Evolutionary conservation across 2,797 vertebrate species (phyloP).

Genomic region (Acanthopagrus latus): DNA sequence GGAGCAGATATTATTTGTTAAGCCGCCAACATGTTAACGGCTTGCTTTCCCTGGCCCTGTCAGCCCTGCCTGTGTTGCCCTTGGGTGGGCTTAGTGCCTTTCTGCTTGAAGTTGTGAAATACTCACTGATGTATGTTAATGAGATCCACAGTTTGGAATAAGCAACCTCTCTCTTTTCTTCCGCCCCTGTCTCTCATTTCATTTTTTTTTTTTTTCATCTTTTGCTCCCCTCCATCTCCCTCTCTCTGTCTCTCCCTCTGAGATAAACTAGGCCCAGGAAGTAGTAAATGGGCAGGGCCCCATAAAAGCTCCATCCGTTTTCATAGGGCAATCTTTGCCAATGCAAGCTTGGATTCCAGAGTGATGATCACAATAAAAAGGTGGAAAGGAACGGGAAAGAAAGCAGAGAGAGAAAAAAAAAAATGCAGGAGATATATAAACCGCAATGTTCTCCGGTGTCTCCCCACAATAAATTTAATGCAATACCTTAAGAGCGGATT

Average conservation of each 20-base stretch:
- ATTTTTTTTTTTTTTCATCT: conserved; percentile 30
- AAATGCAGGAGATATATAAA: conserved; percentile 81
- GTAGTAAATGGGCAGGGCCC: conserved; percentile 80
- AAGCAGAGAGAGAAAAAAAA: conserved; percentile 59
- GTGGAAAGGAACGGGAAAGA: conserved; percentile 70
- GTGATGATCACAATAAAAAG: conserved; percentile 86
- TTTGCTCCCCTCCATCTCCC: conserved; percentile 32
- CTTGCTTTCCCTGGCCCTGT: conserved; percentile 83
- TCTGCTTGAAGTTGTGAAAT: conserved; percentile 85
- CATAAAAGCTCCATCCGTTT: conserved; percentile 82
- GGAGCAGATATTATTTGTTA: conserved; percentile 85
- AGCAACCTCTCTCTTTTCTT: conserved; percentile 67
- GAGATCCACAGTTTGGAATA: conserved; percentile 82
- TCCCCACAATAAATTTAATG: conserved; percentile 83
- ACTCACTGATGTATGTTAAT: conserved; percentile 88
- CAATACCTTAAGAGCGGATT: conserved; percentile 84
- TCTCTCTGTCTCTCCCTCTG: conserved; percentile 47
- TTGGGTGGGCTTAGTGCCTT: conserved; percentile 87
- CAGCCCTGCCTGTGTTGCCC: conserved; percentile 83
- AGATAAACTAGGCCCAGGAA: conserved; percentile 79
- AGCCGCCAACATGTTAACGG: conserved; percentile 86
- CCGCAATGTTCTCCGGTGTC: conserved; percentile 82
- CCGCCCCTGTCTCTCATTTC: conserved; percentile 52
- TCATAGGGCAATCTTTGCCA: conserved; percentile 84
- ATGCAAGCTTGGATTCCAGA: conserved; percentile 82